Evolutionary conservation across 2,888 invertebrate genomes (phyloP).

Genomic region (Platycheirus rosarum): DNA sequence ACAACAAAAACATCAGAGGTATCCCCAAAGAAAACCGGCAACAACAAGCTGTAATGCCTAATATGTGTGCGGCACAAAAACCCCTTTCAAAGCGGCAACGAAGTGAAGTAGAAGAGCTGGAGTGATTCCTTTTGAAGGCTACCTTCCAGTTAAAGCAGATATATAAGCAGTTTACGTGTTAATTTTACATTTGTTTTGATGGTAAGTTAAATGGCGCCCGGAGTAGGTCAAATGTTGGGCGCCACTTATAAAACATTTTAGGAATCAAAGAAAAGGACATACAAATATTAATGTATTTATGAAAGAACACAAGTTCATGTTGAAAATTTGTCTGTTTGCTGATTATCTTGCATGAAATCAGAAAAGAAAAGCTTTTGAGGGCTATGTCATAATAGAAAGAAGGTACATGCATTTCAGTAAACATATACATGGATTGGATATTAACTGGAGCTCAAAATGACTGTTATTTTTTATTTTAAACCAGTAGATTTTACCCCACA

Average conservation of each 20-base stretch:
- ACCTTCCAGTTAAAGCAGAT: constrained; percentile 63
- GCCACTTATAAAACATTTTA: not conserved
- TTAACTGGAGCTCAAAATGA: too few species aligned
- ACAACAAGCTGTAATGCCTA: constrained; percentile 59
- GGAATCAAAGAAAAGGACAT: too few species aligned
- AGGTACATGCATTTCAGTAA: too few species aligned
- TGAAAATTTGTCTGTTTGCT: too few species aligned
- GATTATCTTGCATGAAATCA: too few species aligned
- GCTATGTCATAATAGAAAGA: too few species aligned
- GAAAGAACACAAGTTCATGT: too few species aligned
- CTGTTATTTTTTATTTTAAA: too few species aligned
- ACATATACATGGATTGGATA: too few species aligned
- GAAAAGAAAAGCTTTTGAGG: too few species aligned
- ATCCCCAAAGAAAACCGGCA: constrained; percentile 41
- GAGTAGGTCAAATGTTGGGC: not conserved
- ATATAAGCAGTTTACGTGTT: constrained; percentile 43
- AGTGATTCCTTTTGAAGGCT: constrained; percentile 72
- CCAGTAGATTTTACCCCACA: too few species aligned
- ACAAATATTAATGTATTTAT: too few species aligned
- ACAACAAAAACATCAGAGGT: constrained; percentile 19
- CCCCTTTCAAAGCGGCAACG: constrained; percentile 72
- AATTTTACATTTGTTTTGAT: constrained; percentile 23
- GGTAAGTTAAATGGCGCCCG: not conserved
- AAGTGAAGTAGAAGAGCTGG: constrained; percentile 70
- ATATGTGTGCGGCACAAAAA: constrained; percentile 66